Evolutionary conservation across 2,888 invertebrate genomes (phyloP).

Genomic region (Fabriciana adippe): DNA sequence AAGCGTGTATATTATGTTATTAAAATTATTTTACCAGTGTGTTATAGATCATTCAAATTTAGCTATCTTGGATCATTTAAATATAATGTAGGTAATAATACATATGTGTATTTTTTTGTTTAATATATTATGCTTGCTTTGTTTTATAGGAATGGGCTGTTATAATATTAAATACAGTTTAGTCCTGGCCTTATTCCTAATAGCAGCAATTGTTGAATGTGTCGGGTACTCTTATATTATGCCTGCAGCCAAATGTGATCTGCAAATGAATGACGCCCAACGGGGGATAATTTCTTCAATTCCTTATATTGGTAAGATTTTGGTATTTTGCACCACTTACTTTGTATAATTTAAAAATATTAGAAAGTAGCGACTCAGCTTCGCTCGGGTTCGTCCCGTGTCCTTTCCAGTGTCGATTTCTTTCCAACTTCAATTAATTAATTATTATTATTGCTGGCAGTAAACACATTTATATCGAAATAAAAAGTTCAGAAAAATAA

Average conservation of each 20-base stretch:
- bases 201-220: conserved; percentile 84
- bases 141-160: conserved; percentile 62
- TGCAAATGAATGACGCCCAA: conserved; percentile 77
- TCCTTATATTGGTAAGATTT: conserved; percentile 83
- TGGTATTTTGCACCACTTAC: neutral
- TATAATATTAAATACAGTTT: conserved; percentile 68
- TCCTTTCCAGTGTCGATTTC: too few relatives aligned
- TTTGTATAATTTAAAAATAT: neutral
- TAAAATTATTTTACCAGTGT: too few relatives aligned
- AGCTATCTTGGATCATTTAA: too few relatives aligned
- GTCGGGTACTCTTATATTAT: conserved; percentile 84
- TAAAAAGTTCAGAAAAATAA: too few relatives aligned
- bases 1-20: too few relatives aligned
- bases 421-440: too few relatives aligned
- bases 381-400: too few relatives aligned
- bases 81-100: conserved; percentile 1
- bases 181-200: conserved; percentile 67
- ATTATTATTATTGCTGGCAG: too few relatives aligned
- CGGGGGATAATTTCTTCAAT: conserved; percentile 84
- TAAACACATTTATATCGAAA: too few relatives aligned
- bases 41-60: too few relatives aligned
- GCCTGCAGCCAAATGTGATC: conserved; percentile 85
- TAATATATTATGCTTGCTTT: too few relatives aligned
- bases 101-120: neutral
- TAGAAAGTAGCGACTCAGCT: too few relatives aligned